Percentiles rank a stretch among this genome's conserved stretches.
Conservation (phyloP, 2,113 vertebrate genomes). For the Trinectes maculatus region DNA sequence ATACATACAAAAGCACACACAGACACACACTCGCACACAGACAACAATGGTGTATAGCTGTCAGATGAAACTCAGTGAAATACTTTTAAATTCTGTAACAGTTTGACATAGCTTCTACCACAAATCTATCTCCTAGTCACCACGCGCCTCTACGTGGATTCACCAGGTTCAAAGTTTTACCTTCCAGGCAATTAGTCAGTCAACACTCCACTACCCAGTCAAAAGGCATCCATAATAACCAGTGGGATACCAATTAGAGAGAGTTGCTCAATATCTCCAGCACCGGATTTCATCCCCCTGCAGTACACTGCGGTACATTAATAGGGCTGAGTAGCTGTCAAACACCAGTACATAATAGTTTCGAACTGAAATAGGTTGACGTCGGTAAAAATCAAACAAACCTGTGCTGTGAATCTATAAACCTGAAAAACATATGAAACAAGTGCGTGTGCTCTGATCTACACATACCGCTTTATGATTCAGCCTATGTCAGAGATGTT, state of each 20-base stretch:
- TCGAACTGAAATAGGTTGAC: conserved; percentile 34
- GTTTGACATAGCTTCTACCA: conserved; percentile 13
- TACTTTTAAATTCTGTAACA: not conserved
- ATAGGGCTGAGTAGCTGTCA: conserved; percentile 37
- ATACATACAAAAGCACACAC: too few relatives aligned
- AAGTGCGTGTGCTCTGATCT: conserved; percentile 39
- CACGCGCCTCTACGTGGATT: conserved; percentile 17
- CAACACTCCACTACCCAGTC: conserved; percentile 61
- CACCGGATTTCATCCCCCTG: conserved; percentile 34
- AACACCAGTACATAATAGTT: conserved; percentile 34
- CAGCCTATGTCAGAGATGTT: conserved; percentile 51
- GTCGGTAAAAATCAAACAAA: conserved; percentile 53
- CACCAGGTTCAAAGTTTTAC: conserved; percentile 25
- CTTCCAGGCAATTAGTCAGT: conserved; percentile 56
- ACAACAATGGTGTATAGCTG: not conserved
- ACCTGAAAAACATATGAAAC: conserved; percentile 34
- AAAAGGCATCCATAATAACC: conserved; percentile 59
- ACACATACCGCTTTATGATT: conserved; percentile 45
- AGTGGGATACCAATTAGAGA: conserved; percentile 65
- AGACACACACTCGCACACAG: too few relatives aligned
- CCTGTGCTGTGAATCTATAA: conserved; percentile 1
- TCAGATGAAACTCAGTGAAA: conserved; percentile 6
- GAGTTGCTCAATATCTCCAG: conserved; percentile 39
- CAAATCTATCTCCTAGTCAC: conserved; percentile 20
- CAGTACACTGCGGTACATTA: conserved; percentile 17